Base-by-base conservation (phyloP, 2,888 invertebrate genomes). In the Pristionchus fissidentatus region DNA sequence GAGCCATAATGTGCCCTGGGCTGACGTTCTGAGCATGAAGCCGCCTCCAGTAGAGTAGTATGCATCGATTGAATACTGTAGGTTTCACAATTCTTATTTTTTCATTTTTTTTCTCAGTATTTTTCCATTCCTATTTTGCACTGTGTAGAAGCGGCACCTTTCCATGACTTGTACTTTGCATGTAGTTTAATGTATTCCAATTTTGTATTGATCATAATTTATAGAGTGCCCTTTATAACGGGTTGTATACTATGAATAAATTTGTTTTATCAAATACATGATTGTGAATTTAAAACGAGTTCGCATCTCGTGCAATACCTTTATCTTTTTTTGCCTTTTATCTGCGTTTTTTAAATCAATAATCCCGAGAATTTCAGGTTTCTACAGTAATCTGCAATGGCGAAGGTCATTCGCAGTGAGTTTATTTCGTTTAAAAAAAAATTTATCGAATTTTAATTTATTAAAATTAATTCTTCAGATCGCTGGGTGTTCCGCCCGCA, bases 301-400 rank as follows among this genome's bases (percentile, higher is more conserved):
- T 77, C n/a, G 49, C 29, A 29, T 8, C 77, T 77, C 77, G 77
- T 52, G 29, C 0, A 22, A 52, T 77, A 77, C n/a, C 52, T 77
- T n/a, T 32, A 49, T 46, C 26, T 41, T 4, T 19, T 1, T 62
- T n/a, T n/a, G n/a, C n/a, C n/a, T n/a, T n/a, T n/a, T n/a, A n/a
- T n/a, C 8, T 60, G 8, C 62, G 29, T 60, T 60, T 60, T 29
- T 26, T 26, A 26, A n/a, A n/a, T 8, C 32, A 77, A 73, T 73
- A n/a, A 26, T 15, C 43, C 4, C 10, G n/a, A 43, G 19, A 15
- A 41, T 73, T 8, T 73, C 73, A 26, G 43, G 26, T n/a, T n/a
- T 97, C 85, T 60, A 41, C 43, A 41, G 41, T 73, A 7, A n/a
- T 22, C 73, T 32, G 73, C 41, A 43, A 91, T 91, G 91, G 90